These are phyloP conservation scores for Daphoenositta chrysoptera DNA, from an alignment of 2,113 vertebrate species.

Conservation along the genomic window DNA sequence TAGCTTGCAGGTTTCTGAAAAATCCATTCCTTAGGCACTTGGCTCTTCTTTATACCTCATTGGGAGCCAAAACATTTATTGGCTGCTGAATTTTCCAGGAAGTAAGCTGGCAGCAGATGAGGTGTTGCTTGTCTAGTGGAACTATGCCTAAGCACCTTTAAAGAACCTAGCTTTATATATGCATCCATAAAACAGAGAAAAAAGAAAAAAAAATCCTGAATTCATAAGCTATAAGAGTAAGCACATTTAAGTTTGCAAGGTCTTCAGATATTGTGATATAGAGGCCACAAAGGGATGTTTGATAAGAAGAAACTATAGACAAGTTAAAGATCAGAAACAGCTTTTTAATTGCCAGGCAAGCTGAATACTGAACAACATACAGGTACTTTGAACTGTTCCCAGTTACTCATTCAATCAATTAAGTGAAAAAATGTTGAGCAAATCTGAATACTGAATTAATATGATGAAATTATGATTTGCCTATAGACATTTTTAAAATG, in stretches of 20 bases:
- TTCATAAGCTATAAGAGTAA: background rate
- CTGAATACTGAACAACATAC: background rate
- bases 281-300: background rate
- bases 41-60: background rate
- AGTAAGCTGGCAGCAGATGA: background rate
- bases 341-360: background rate
- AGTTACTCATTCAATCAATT: background rate
- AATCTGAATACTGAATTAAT: background rate
- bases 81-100: constrained; percentile 25
- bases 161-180: background rate
- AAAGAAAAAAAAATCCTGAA: background rate
- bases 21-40: constrained; percentile 31
- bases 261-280: background rate
- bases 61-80: background rate
- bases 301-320: background rate
- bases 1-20: constrained; percentile 41
- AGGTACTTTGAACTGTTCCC: background rate
- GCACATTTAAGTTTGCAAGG: background rate
- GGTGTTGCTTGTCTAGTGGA: background rate
- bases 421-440: background rate
- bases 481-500: background rate
- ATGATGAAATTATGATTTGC: background rate
- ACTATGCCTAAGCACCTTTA: background rate
- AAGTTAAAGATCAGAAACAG: background rate
- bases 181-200: background rate